Evolutionary conservation across 30 jellyfish, hydroid and myxozoan genomes (phyloP).

Genomic region (Hydractinia symbiolongicarpus): DNA sequence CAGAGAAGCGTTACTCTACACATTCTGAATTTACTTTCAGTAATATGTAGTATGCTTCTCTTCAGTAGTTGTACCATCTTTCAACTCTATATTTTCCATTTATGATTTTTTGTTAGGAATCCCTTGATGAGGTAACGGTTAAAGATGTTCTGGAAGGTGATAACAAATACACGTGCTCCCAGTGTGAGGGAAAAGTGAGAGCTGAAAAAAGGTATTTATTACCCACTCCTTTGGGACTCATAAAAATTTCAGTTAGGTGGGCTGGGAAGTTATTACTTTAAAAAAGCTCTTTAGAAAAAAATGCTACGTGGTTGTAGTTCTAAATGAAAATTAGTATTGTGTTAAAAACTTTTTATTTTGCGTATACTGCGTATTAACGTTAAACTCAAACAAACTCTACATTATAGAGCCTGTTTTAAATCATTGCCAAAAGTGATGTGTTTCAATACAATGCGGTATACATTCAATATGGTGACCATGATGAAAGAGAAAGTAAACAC

Average conservation of each 20-base stretch:
- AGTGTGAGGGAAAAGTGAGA: constrained; percentile 85
- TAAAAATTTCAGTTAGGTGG: no score
- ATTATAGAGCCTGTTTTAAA: constrained; percentile 87
- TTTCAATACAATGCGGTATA: constrained; percentile 86
- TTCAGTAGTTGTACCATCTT: not conserved
- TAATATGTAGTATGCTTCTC: not conserved
- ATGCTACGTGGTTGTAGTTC: no score
- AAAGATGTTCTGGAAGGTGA: constrained; percentile 91
- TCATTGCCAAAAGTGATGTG: constrained; percentile 73
- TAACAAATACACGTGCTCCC: constrained; percentile 90
- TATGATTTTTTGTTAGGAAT: constrained; percentile 46
- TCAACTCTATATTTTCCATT: not conserved
- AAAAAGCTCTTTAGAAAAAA: no score
- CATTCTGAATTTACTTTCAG: no score
- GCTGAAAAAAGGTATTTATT: constrained; percentile 86
- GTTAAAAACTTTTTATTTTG: no score
- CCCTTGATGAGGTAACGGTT: constrained; percentile 91
- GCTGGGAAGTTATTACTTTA: no score
- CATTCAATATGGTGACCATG: constrained; percentile 94
- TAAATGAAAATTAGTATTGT: not conserved
- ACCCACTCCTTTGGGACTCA: not conserved
- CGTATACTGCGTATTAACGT: no score
- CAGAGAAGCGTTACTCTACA: no score
- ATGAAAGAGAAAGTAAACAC: constrained; percentile 96
- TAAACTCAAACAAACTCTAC: no score